Evolutionary conservation across 2,797 vertebrate species (phyloP), one percentile per base, ranked within the genome.

Genomic region (Helicolenus hilgendorfi): DNA sequence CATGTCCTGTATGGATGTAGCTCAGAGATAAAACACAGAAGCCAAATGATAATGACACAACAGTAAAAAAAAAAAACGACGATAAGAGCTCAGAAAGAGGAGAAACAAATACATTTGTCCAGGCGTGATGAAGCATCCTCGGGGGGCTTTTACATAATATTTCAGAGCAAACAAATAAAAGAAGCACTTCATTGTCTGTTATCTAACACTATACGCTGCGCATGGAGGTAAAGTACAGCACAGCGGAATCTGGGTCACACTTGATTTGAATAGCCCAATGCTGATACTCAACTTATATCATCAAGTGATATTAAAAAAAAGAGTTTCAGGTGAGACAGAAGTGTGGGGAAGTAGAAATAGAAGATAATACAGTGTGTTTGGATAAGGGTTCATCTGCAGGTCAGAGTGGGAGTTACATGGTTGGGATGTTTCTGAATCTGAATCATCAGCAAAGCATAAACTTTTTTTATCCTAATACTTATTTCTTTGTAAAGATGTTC

Each of bases 191-290:
- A 64, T 64, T 72, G 29, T 72, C 55, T 58, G 31, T 79, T 81
- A 84, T 71, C 73, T 79, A 77, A 87, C 8, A 49, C 68, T 63
- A 8, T 63, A 8, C 56, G 56, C 13, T 24, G 26, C 58, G 59
- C 72, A 68, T 64, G 38, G 27, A 75, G 49, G 64, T 62, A 31
- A 76, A 83, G 68, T 10, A 58, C 68, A 73, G 83, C 55, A 65
- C 27, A 45, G 64, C 22, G 49, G 77, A 90, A 85, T 79, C 76
- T 90, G 84, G 86, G 86, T 88, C 88, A 87, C 56, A 29, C 69
- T 65, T 59, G 45, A 72, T 79, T 87, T 85, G 29, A 85, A 82
- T 86, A 77, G 64, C 74, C 64, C 63, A 77, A 33, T 22, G 71
- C 62, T 78, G 56, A 58, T 59, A 71, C 67, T 75, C 38, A 60